These are phyloP conservation scores for Trematomus loennbergii DNA, from an alignment of 2,113 vertebrate genomes.

Conservation along the genomic window DNA sequence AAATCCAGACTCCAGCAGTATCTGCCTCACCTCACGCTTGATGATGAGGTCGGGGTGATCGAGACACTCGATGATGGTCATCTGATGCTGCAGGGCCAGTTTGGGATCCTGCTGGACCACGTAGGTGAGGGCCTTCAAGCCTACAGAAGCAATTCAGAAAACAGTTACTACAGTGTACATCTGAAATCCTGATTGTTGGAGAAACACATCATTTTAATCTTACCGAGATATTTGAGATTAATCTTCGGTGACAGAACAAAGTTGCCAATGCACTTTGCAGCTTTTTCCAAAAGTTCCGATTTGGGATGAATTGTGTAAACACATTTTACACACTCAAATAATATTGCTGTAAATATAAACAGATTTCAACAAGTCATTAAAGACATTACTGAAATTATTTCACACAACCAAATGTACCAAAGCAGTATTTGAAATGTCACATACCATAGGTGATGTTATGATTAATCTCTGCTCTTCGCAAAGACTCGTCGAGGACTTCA, in stretches of 20 bases:
- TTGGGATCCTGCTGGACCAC: conserved; percentile 95
- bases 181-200: conserved; percentile 2
- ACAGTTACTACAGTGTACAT: background rate
- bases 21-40: conserved; percentile 91
- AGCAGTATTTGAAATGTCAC: conserved; percentile 35
- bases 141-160: conserved; percentile 61
- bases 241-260: conserved; percentile 97
- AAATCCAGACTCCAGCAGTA: background rate
- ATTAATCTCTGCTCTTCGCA: conserved; percentile 97
- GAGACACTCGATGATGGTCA: conserved; percentile 98
- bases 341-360: conserved; percentile 87
- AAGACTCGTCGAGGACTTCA: conserved; percentile 95
- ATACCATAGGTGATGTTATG: conserved; percentile 98
- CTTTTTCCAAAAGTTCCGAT: conserved; percentile 94
- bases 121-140: conserved; percentile 95
- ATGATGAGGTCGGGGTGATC: conserved; percentile 96
- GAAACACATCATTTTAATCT: conserved; percentile 52
- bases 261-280: conserved; percentile 96
- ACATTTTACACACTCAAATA: conserved; percentile 96
- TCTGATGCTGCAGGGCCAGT: conserved; percentile 96
- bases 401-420: background rate
- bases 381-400: background rate
- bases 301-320: conserved; percentile 95
- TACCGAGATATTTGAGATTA: conserved; percentile 98
- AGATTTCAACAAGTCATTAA: background rate